Evolutionary conservation across 2,888 invertebrate genomes (phyloP).

Genomic region (Andrena bucephala): DNA sequence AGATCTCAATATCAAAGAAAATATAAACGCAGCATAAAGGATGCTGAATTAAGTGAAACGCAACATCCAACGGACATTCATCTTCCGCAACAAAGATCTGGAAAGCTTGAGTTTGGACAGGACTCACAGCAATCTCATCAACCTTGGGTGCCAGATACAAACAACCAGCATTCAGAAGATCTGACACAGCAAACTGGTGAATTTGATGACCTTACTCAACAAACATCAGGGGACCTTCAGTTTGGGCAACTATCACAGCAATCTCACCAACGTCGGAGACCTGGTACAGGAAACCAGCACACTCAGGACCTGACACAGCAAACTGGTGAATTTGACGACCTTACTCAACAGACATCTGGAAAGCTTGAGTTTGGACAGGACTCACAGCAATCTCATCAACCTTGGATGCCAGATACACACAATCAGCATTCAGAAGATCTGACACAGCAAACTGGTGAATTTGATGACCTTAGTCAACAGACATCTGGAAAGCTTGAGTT

Average conservation of each 20-base stretch:
- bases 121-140: slow-evolving; percentile 29
- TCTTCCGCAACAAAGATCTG: slow-evolving; percentile 8
- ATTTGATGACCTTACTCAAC: slow-evolving; percentile 42
- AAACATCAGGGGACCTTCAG: slow-evolving; percentile 42
- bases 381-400: slow-evolving; percentile 41
- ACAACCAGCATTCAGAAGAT: slow-evolving; percentile 6
- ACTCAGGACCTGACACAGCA: slow-evolving; percentile 49
- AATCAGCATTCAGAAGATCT: slow-evolving; percentile 50
- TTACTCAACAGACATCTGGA: slow-evolving; percentile 17
- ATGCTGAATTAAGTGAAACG: slow-evolving; percentile 25
- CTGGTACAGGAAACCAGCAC: slow-evolving; percentile 26
- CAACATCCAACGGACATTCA: slow-evolving; percentile 62
- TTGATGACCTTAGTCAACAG: slow-evolving; percentile 67
- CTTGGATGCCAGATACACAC: slow-evolving; percentile 18
- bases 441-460: slow-evolving; percentile 53
- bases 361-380: slow-evolving; percentile 41
- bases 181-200: slow-evolving; percentile 44
- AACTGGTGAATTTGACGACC: slow-evolving; percentile 67
- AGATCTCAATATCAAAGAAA: slow-evolving; percentile 49
- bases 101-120: slow-evolving; percentile 46
- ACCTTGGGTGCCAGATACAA: slow-evolving; percentile 16
- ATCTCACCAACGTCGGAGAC: slow-evolving; percentile 13
- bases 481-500: slow-evolving; percentile 61
- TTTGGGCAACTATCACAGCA: slow-evolving; percentile 51
- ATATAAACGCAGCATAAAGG: slow-evolving; percentile 68